Conservation (phyloP, 2,113 vertebrate genomes). For the Amphilophus citrinellus region DNA sequence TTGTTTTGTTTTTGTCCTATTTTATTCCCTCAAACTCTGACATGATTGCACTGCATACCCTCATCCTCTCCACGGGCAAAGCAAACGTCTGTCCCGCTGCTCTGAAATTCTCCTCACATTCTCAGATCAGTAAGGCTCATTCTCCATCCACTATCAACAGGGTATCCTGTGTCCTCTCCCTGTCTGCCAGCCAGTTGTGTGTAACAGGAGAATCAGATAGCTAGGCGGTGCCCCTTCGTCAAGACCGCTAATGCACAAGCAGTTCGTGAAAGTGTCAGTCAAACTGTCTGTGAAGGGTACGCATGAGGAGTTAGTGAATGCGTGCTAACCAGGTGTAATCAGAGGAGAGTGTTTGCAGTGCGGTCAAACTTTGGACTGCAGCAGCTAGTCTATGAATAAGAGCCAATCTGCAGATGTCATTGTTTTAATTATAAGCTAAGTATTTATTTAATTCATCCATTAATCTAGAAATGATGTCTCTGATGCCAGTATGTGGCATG, state of each 20-base stretch:
- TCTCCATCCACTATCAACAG: slow-evolving; percentile 70
- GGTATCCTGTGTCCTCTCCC: slow-evolving; percentile 66
- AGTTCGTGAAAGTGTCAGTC: slow-evolving; percentile 76
- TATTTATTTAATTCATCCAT: neutral
- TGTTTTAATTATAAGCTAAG: neutral
- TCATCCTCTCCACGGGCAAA: neutral
- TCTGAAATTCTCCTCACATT: slow-evolving; percentile 66
- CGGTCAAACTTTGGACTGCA: slow-evolving; percentile 2
- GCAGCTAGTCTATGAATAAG: slow-evolving; percentile 10
- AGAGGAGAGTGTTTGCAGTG: slow-evolving; percentile 40
- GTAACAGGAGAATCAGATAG: slow-evolving; percentile 70
- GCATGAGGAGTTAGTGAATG: slow-evolving; percentile 25
- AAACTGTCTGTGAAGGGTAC: slow-evolving; percentile 46
- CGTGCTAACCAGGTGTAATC: slow-evolving; percentile 53
- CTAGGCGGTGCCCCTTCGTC: slow-evolving; percentile 13
- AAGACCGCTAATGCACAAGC: slow-evolving; percentile 66
- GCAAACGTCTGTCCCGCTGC: slow-evolving; percentile 9
- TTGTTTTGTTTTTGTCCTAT: neutral
- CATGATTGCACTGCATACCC: neutral
- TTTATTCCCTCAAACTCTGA: slow-evolving; percentile 2
- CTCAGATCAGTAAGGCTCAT: slow-evolving; percentile 62
- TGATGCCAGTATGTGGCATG: neutral
- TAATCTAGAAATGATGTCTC: neutral
- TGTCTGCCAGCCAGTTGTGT: slow-evolving; percentile 66
- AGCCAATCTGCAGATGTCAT: neutral